phyloP scores from a whole-genome alignment of 2,797 vertebrate genomes.

The Fratercula arctica region DNA sequence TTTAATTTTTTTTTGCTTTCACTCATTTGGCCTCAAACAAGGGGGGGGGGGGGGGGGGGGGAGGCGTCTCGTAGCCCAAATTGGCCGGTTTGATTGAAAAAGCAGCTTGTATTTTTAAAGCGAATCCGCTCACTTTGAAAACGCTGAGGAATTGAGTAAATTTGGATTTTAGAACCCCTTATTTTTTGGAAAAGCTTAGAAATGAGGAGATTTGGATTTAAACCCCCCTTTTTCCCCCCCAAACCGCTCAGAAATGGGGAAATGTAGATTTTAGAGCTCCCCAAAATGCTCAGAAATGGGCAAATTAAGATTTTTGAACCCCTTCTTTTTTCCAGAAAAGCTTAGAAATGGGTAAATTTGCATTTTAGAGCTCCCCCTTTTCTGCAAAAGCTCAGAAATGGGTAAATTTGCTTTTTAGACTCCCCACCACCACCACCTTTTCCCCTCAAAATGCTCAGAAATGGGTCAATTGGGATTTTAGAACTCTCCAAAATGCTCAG shows the following conservation, averaged over 20 bases:
- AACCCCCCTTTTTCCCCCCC: no score
- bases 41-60: rapidly evolving
- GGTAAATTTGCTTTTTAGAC: no score
- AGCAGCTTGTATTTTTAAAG: neutral
- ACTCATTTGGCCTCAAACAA: neutral
- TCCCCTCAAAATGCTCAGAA: no score
- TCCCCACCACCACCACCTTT: no score
- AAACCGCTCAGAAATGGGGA: neutral
- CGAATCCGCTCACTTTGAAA: neutral
- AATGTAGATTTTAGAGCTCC: neutral
- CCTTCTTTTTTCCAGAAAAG: rapidly evolving
- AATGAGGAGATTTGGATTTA: neutral
- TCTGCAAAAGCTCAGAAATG: neutral
- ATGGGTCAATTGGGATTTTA: no score
- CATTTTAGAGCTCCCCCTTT: rapidly evolving
- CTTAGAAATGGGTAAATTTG: neutral
- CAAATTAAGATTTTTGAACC: neutral
- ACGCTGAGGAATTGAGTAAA: rapidly evolving
- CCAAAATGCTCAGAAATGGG: rapidly evolving
- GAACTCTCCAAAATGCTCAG: no score
- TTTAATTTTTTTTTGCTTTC: neutral
- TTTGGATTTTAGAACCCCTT: no score
- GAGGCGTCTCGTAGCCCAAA: neutral
- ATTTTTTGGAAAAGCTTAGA: neutral
- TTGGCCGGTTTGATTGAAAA: neutral